Base-by-base conservation (phyloP, 1,140 invertebrate genomes). In the Bilobella aurantiaca region DNA sequence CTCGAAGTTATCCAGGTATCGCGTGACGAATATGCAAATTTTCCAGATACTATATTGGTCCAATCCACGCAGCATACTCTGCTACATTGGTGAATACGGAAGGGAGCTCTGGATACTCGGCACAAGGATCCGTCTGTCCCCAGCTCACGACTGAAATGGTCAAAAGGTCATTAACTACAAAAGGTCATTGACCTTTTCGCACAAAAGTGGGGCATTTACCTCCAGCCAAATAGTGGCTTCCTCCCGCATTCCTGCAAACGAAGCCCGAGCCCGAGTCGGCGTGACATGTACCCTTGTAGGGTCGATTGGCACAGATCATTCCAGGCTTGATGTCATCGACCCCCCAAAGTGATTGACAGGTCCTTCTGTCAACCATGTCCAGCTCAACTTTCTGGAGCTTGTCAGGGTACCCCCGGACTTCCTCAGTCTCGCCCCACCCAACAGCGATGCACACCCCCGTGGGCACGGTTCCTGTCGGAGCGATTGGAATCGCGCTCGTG, bases 381-480 rank as follows among this genome's bases (percentile, higher is more conserved):
- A 64, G 53, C 2, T 5, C 49, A 27, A 64, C 63, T 32, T 64
- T 32, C 27, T 64, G 63, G 3, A 64, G 56, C n/a, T 18, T 3
- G 8, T 47, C 53, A 28, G 53, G 63, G 53, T 64, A 53, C 3
- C 49, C 47, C 2, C 49, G 29, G 31, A 58, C 63, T 3, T 53
- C 31, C 16, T 27, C 3, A 25, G 29, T 58, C 21, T 64, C 58
- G 8, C 63, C 63, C 63, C 63, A 64, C 23, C 63, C 63, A 8
- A 25, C 28, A 8, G 63, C 49, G 1, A 58, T 32, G 25, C 63
- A 64, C 5, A 18, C 2, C 14, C 63, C 63, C 8, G 49, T 27
- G 5, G 63, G 49, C 18, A 16, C 63, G 3, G 46, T 57, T 8
- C 30, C 31, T 5, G 12, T 25, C 46, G 14, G 14, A 12, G 31